These are phyloP conservation scores for Aethes cnicana DNA, from an alignment of 2,888 invertebrate genomes.

Conservation along the genomic window DNA sequence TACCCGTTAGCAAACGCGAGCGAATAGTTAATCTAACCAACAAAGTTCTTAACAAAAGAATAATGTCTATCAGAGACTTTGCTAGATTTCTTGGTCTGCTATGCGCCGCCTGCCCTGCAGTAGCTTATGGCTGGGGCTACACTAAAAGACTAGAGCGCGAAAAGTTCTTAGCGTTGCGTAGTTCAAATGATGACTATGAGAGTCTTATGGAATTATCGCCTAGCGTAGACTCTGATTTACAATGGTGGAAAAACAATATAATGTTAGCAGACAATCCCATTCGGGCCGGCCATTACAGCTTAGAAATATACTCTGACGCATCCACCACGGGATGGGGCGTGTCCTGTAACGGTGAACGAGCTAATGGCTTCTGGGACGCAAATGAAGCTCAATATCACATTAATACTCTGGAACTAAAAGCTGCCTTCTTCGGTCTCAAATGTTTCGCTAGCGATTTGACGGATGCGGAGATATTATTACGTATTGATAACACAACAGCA, in stretches of 20 bases:
- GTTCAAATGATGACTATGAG: constrained; percentile 1
- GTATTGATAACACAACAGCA: constrained; percentile 35
- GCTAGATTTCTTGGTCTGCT: constrained; percentile 6
- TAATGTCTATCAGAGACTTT: neutral
- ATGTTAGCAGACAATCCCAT: neutral
- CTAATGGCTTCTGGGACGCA: constrained; percentile 22
- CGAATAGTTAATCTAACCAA: neutral
- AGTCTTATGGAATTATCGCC: neutral
- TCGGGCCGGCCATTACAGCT: neutral
- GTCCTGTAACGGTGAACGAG: constrained; percentile 14
- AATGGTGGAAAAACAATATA: constrained; percentile 2
- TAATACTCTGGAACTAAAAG: constrained; percentile 28
- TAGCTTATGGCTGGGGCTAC: constrained; percentile 12
- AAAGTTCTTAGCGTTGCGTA: constrained; percentile 5
- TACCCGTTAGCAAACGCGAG: constrained; percentile 10
- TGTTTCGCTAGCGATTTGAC: constrained; percentile 21
- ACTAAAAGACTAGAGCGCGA: constrained; percentile 10
- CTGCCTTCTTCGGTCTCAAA: constrained; percentile 30
- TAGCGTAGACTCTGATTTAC: neutral
- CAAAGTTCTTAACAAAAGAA: neutral
- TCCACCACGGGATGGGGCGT: constrained; percentile 30
- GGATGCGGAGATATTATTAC: constrained; percentile 25
- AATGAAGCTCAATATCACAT: constrained; percentile 6
- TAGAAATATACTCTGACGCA: constrained; percentile 33
- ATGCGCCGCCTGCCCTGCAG: constrained; percentile 28